Percentiles rank a stretch among this genome's conserved stretches.
Conservation (phyloP, 2,888 invertebrate genomes). For the Ommatoiulus sabulosus region DNA sequence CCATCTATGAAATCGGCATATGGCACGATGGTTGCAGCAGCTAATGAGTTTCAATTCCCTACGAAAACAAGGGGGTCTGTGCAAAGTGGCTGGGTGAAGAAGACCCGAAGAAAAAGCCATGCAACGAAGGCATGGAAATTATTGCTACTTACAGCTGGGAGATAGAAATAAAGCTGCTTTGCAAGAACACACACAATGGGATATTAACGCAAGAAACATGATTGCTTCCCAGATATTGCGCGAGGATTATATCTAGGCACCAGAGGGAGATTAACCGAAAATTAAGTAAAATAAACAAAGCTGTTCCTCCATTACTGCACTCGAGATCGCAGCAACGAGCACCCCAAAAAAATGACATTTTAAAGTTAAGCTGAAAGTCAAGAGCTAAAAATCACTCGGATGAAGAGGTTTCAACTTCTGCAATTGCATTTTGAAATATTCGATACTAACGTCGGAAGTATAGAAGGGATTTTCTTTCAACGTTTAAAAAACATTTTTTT, state of each 20-base stretch:
- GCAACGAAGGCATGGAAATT: neutral
- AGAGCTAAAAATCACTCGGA: neutral
- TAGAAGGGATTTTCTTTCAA: too few species aligned
- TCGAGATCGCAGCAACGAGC: neutral
- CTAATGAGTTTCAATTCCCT: neutral
- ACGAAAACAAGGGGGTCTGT: neutral
- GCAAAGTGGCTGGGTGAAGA: constrained; percentile 7
- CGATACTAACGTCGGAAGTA: too few species aligned
- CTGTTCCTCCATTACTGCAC: constrained; percentile 21
- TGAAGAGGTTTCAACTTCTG: neutral
- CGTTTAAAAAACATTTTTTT: too few species aligned
- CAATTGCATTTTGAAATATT: too few species aligned
- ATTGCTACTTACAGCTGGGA: constrained; percentile 43
- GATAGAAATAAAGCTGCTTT: constrained; percentile 36
- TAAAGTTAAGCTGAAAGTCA: neutral
- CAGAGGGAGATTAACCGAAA: constrained; percentile 43
- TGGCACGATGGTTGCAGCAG: neutral
- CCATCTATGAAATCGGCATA: constrained; percentile 27
- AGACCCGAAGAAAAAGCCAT: neutral
- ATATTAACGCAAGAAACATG: constrained; percentile 40
- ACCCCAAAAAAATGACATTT: neutral
- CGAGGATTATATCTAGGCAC: constrained; percentile 33
- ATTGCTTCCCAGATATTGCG: constrained; percentile 14
- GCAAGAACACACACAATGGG: constrained; percentile 36
- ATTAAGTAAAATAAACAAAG: constrained; percentile 40